These are phyloP conservation scores for Sinopyrophorus schimmeli DNA, from an alignment of 2,888 invertebrate genomes.

Conservation along the genomic window DNA sequence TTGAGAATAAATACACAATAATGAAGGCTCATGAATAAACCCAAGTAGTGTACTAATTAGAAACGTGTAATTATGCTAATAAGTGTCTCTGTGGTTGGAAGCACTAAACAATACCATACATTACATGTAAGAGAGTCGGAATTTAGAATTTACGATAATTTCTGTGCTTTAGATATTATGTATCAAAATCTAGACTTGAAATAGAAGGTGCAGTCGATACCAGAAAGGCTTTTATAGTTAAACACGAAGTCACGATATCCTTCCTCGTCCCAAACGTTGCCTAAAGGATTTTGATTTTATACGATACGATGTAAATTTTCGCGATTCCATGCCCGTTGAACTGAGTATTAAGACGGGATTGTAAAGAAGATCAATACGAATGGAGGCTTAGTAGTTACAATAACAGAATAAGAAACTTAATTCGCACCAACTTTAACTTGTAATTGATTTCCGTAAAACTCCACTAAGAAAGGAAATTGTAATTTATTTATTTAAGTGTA, in stretches of 20 bases:
- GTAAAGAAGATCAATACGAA: constrained; percentile 15
- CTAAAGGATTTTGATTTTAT: constrained; percentile 16
- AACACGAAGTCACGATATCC: constrained; percentile 9
- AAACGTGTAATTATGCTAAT: constrained; percentile 27
- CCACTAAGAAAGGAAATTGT: constrained; percentile 5
- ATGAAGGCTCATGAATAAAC: too few relatives aligned
- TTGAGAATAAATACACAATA: too few relatives aligned
- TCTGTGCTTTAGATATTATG: background rate
- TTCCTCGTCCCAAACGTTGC: constrained; percentile 9
- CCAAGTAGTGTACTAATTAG: constrained; percentile 24
- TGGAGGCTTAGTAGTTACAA: constrained; percentile 15
- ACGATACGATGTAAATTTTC: constrained; percentile 18
- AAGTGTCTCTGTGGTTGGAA: constrained; percentile 21
- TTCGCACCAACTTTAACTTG: constrained; percentile 12
- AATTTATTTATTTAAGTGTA: constrained; percentile 11
- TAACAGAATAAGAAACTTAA: constrained; percentile 24
- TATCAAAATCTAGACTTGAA: background rate
- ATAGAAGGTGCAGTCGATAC: constrained; percentile 10
- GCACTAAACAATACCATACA: constrained; percentile 9
- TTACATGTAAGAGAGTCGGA: constrained; percentile 8
- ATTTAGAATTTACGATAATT: constrained; percentile 8
- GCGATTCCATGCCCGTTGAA: constrained; percentile 10
- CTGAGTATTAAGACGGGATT: constrained; percentile 18
- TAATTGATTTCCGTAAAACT: constrained; percentile 13
- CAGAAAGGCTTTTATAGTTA: background rate